These are phyloP conservation scores for Calonectris borealis DNA, from an alignment of 2,113 vertebrate species.

Conservation along the genomic window DNA sequence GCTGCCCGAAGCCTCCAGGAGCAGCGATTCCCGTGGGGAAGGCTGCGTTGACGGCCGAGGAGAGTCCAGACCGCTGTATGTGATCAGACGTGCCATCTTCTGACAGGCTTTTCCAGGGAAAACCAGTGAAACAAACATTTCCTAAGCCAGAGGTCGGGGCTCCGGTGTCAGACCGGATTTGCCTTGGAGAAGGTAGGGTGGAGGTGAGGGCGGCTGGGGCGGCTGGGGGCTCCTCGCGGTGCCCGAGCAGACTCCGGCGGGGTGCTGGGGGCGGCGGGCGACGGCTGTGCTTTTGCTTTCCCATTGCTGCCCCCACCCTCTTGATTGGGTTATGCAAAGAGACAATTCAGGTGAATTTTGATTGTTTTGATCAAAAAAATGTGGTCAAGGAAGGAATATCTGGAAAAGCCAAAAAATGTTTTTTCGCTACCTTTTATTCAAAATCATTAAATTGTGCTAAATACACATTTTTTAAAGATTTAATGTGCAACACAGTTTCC, in stretches of 20 bases:
- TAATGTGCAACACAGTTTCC: not conserved
- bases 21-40: not conserved
- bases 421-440: not conserved
- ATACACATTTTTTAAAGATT: not conserved
- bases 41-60: not conserved
- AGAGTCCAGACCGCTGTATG: not conserved
- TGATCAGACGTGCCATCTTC: too few species aligned
- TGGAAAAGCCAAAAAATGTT: too few species aligned
- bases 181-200: too few species aligned
- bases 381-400: not conserved
- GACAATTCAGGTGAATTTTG: not conserved
- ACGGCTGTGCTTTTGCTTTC: rapidly evolving
- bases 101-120: too few species aligned
- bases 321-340: too few species aligned
- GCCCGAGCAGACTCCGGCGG: rapidly evolving
- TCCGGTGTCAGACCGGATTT: too few species aligned
- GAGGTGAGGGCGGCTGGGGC: too few species aligned
- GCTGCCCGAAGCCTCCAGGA: not conserved
- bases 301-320: not conserved
- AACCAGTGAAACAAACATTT: not conserved
- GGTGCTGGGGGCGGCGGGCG: too few species aligned
- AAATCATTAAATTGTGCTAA: not conserved
- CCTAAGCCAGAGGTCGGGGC: not conserved
- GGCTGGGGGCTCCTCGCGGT: not conserved
- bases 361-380: not conserved